Evolutionary conservation across 2,888 invertebrate species (phyloP), one percentile per base, ranked within the genome.

Genomic region (Papilio gigon): DNA sequence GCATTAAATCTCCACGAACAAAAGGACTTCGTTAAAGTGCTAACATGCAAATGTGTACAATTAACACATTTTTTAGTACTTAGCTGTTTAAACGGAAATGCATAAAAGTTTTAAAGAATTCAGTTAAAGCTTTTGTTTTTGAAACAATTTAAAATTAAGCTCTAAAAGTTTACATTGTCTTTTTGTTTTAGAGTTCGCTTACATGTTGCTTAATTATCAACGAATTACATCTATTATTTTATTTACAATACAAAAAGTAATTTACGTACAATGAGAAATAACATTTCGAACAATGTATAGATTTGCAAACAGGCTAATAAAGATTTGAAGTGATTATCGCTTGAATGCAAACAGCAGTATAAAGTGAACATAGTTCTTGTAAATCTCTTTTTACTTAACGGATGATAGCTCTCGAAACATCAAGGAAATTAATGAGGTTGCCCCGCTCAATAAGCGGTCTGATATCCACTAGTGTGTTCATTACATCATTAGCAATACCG

Each of bases 321-420:
- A 53, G 22, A 50, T 14, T 53, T 53, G 22, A 22, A 27, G 50
- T 25, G 22, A 50, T n/a, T 30, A 53, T n/a, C n/a, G 35, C 47
- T 64, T 37, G 20, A 53, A 53, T 25, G 37, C 17, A 27, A 50
- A 47, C 25, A 53, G 12, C 50, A 25, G 25, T 25, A 63, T 64
- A 64, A 37, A 64, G n/a, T 64, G 50, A 64, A 37, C 63, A 53
- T 64, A 64, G 61, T 61, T 25, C 50, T 63, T 22, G 63, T 11
- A 50, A 50, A 50, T 22, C n/a, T 50, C 25, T 64, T 64, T 64
- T 64, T 53, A 53, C 53, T 53, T 53, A 27, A n/a, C 25, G n/a
- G 63, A 63, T 63, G 64, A 64, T 64, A 53, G 64, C 50, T 35
- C 25, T 64, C 25, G 53, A 64, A 50, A n/a, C 50, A 37, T 64